phyloP scores from a whole-genome alignment of 92 coral and sea anemone genomes.

The Porites cylindrica region DNA sequence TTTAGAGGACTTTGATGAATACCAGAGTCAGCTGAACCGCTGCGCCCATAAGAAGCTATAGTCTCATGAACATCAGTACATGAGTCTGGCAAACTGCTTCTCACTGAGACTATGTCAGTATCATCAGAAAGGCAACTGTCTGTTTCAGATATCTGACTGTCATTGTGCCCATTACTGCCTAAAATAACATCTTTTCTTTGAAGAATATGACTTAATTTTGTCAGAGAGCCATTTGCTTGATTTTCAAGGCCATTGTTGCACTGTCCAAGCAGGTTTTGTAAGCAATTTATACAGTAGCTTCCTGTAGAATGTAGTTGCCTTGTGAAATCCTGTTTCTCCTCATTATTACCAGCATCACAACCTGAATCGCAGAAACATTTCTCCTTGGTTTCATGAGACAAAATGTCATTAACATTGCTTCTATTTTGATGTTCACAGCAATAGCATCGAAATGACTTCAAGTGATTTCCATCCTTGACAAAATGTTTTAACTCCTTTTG shows the following conservation, averaged over 20 bases:
- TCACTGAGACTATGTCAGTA: constrained; percentile 43
- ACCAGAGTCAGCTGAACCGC: constrained; percentile 88
- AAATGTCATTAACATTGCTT: background rate
- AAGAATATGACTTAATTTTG: constrained; percentile 33
- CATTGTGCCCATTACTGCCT: constrained; percentile 15
- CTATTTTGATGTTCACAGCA: constrained; percentile 63
- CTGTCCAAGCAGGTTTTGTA: background rate
- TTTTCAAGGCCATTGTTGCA: constrained; percentile 32
- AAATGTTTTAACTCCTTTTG: constrained; percentile 76
- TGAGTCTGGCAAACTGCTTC: constrained; percentile 1
- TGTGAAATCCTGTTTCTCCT: background rate
- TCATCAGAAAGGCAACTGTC: constrained; percentile 73
- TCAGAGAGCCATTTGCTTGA: constrained; percentile 46
- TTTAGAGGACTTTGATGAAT: constrained; percentile 67
- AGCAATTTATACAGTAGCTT: background rate
- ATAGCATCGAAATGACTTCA: constrained; percentile 78
- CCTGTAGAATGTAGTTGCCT: background rate
- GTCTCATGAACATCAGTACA: constrained; percentile 38
- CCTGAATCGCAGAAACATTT: constrained; percentile 50
- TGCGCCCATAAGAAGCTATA: constrained; percentile 77
- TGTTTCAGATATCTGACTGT: constrained; percentile 32
- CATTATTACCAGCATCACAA: background rate
- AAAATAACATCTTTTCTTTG: constrained; percentile 26
- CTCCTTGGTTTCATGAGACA: constrained; percentile 23
- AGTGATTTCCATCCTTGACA: constrained; percentile 48